Evolutionary conservation across 2,113 vertebrate genomes (phyloP).

Genomic region (Elanus axillaris): DNA sequence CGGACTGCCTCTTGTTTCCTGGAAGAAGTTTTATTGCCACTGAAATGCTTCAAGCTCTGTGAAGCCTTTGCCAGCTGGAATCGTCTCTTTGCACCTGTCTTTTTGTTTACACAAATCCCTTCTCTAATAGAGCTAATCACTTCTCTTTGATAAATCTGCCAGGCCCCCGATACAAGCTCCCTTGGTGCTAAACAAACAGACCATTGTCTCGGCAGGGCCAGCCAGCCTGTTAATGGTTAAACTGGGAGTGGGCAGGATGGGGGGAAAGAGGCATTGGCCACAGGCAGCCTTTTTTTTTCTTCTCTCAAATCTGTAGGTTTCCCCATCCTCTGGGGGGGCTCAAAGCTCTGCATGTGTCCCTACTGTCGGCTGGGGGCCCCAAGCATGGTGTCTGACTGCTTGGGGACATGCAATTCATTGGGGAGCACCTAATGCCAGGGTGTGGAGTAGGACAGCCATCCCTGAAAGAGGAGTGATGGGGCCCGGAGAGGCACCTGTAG

Average conservation of each 20-base stretch:
- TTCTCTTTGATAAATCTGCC: conserved; percentile 84
- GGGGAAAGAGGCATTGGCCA: not conserved
- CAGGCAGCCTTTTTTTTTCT: not conserved
- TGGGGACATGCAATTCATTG: not conserved
- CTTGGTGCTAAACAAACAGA: conserved; percentile 69
- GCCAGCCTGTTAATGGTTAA: conserved; percentile 80
- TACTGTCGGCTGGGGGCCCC: not conserved
- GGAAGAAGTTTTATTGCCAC: conserved; percentile 74
- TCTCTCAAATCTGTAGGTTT: not conserved
- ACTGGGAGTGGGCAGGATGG: not conserved
- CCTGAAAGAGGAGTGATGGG: not conserved
- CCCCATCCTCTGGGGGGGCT: not conserved
- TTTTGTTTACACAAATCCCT: conserved; percentile 88
- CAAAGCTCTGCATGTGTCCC: not conserved
- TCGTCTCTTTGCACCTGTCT: conserved; percentile 80
- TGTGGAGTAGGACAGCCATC: accelerated
- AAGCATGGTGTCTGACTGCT: not conserved
- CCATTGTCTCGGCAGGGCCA: conserved; percentile 65
- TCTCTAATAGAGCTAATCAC: conserved; percentile 85
- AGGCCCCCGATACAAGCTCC: conserved; percentile 71
- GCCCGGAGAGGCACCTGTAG: not conserved
- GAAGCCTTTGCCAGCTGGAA: conserved; percentile 77
- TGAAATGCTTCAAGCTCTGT: conserved; percentile 66
- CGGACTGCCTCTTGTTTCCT: conserved; percentile 46
- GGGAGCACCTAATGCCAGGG: not conserved